phyloP scores from a whole-genome alignment of 2,888 invertebrate genomes.

The Cerastoderma edule region DNA sequence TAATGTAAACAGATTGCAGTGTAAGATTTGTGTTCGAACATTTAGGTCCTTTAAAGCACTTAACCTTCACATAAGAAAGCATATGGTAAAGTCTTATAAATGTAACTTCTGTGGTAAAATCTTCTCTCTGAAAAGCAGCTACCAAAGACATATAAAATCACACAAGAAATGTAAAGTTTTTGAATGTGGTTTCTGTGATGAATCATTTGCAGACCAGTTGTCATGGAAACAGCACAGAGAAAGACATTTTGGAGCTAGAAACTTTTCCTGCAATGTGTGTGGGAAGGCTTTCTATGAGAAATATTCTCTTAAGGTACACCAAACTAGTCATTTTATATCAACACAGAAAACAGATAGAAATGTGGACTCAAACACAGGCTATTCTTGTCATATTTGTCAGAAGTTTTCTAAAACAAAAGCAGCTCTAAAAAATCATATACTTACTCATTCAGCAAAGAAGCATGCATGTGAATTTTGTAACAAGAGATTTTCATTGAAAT shows the following conservation, averaged over 20 bases:
- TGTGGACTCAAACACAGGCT: conserved; percentile 47
- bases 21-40: conserved; percentile 49
- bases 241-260: conserved; percentile 51
- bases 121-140: conserved; percentile 58
- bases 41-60: conserved; percentile 55
- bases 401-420: conserved; percentile 57
- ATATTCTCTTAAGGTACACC: conserved; percentile 57
- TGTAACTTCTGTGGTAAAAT: conserved; percentile 60
- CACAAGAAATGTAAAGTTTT: conserved; percentile 53
- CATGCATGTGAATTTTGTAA: conserved; percentile 58
- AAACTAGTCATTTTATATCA: conserved; percentile 57
- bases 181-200: conserved; percentile 60
- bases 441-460: conserved; percentile 57
- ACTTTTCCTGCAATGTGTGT: conserved; percentile 56
- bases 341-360: conserved; percentile 47
- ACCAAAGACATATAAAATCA: conserved; percentile 50
- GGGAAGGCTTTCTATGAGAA: conserved; percentile 61
- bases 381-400: conserved; percentile 55
- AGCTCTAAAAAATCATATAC: conserved; percentile 54
- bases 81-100: conserved; percentile 61
- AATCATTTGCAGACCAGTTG: conserved; percentile 47
- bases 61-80: conserved; percentile 45
- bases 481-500: conserved; percentile 56
- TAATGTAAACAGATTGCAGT: conserved; percentile 39
- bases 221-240: conserved; percentile 59